Conservation (phyloP, 2,113 vertebrate species). For the Pteruthius melanotis region DNA sequence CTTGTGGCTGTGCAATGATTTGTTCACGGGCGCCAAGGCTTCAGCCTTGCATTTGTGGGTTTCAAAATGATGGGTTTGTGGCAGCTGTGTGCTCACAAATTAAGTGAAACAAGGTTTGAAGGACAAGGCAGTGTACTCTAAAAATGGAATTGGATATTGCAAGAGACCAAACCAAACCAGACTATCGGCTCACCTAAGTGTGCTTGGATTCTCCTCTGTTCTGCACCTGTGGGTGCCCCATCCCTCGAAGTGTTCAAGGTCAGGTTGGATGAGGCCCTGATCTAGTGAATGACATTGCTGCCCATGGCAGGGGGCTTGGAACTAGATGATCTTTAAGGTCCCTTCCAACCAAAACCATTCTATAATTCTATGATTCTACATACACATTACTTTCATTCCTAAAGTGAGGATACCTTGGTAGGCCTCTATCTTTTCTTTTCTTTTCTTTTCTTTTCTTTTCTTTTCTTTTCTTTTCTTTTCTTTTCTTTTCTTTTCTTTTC, state of each 20-base stretch:
- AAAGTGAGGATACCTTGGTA: background rate
- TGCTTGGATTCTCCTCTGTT: background rate
- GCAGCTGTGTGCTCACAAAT: background rate
- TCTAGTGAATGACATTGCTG: background rate
- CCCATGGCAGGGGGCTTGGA: background rate
- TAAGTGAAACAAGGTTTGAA: background rate
- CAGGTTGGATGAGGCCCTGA: background rate
- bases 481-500: no score
- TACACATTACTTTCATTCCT: background rate
- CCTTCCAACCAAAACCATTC: background rate
- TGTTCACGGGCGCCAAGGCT: background rate
- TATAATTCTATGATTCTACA: background rate
- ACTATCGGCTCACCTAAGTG: background rate
- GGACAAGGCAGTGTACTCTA: background rate
- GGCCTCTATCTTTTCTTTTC: accelerated
- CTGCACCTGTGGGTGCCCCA: background rate
- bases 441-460: no score
- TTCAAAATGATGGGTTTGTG: background rate
- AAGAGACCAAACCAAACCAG: background rate
- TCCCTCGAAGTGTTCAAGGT: background rate
- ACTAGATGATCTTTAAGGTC: background rate
- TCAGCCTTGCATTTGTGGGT: background rate
- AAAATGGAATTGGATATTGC: background rate
- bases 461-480: no score
- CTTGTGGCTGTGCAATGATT: background rate